A percentile compares a stretch with the other conserved stretches of the same genome.
These are phyloP conservation scores for Carcharodon carcharias DNA, from an alignment of 2,797 vertebrate genomes.

Conservation along the genomic window DNA sequence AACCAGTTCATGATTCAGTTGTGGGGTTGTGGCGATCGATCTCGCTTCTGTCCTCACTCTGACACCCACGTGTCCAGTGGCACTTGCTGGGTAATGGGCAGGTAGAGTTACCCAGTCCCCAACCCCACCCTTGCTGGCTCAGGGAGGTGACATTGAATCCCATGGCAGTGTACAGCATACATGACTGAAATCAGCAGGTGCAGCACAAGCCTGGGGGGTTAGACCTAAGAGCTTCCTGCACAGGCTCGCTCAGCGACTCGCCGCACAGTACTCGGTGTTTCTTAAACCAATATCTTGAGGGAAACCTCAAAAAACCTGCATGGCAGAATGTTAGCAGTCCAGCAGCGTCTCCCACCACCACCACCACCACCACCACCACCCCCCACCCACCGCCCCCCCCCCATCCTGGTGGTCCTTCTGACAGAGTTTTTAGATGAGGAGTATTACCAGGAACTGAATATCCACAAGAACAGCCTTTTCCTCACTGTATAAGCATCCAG, in stretches of 20 bases:
- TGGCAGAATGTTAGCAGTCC: too few relatives aligned
- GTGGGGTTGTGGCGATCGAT: neutral
- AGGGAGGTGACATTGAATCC: neutral
- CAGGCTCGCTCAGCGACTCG: neutral
- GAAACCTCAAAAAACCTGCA: neutral
- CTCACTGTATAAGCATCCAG: neutral
- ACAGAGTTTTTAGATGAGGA: neutral
- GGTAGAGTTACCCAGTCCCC: neutral
- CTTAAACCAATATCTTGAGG: neutral
- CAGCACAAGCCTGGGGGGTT: too few relatives aligned
- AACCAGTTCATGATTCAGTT: neutral
- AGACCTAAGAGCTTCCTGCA: neutral
- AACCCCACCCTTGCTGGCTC: neutral
- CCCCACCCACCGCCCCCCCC: accelerated
- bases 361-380: too few relatives aligned
- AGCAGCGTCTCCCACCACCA: accelerated
- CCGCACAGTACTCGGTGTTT: neutral
- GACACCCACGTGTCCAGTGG: neutral
- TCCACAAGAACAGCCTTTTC: neutral
- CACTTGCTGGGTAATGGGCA: neutral
- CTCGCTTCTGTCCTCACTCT: neutral
- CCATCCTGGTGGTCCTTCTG: too few relatives aligned
- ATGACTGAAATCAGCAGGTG: neutral
- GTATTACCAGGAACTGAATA: neutral
- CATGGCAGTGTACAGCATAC: neutral